A percentile compares a stretch with the other conserved stretches of the same genome.
These are phyloP conservation scores for Arnoldichthys spilopterus DNA, from an alignment of 2,797 vertebrate genomes.

Conservation along the genomic window DNA sequence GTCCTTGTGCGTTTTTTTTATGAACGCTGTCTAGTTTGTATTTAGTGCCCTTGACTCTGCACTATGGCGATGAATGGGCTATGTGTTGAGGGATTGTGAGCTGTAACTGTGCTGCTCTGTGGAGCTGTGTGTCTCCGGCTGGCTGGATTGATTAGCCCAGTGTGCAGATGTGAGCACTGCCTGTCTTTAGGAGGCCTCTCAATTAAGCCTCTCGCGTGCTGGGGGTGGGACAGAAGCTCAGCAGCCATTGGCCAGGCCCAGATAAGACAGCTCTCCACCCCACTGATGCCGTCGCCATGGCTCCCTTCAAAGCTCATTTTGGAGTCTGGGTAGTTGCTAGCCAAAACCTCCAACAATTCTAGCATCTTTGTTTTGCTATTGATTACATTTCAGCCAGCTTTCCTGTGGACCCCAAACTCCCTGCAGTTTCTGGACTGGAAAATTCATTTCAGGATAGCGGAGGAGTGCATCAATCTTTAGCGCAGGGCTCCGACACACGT, in stretches of 20 bases:
- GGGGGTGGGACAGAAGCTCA: conserved; percentile 32
- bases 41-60: conserved; percentile 2
- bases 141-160: conserved; percentile 48
- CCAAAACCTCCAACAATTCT: conserved; percentile 52
- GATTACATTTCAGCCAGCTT: conserved; percentile 63
- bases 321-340: conserved; percentile 41
- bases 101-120: conserved; percentile 19
- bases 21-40: not conserved
- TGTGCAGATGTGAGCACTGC: conserved; percentile 52
- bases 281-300: conserved; percentile 51
- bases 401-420: conserved; percentile 53
- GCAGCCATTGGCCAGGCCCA: conserved; percentile 43
- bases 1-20: not conserved
- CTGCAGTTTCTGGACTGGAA: conserved; percentile 55
- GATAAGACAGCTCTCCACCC: conserved; percentile 48
- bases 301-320: conserved; percentile 54
- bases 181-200: conserved; percentile 51
- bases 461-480: conserved; percentile 54
- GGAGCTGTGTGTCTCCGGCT: conserved; percentile 22
- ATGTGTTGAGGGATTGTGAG: conserved; percentile 4
- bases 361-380: conserved; percentile 63
- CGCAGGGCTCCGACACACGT: conserved; percentile 48
- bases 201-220: conserved; percentile 40
- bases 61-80: not conserved
- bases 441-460: conserved; percentile 60